These are phyloP conservation scores for Platorchestia sp. DNA, from an alignment of 1,140 invertebrate genomes.

Conservation along the genomic window DNA sequence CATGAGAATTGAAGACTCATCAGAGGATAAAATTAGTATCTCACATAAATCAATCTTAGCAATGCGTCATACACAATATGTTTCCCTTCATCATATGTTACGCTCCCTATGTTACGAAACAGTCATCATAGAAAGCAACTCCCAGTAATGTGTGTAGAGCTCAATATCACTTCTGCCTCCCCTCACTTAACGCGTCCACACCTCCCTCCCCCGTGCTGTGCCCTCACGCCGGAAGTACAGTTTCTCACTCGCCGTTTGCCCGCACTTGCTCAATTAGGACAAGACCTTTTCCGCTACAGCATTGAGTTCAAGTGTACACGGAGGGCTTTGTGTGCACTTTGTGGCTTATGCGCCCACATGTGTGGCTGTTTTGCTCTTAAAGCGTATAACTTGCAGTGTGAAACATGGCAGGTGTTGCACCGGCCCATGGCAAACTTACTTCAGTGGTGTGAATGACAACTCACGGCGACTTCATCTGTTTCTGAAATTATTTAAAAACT, in stretches of 20 bases:
- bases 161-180: neutral
- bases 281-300: neutral
- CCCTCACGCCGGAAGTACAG: constrained; percentile 31
- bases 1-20: too few species aligned
- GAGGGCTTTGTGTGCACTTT: neutral
- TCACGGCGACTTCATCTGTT: neutral
- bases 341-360: neutral
- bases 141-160: neutral
- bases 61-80: too few species aligned
- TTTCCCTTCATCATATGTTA: too few species aligned
- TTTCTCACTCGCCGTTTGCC: neutral
- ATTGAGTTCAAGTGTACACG: neutral
- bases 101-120: too few species aligned
- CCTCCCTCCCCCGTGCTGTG: neutral
- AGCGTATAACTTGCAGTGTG: neutral
- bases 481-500: neutral
- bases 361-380: neutral
- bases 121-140: too few species aligned
- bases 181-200: neutral
- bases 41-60: too few species aligned
- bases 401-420: neutral
- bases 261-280: constrained; percentile 51
- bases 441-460: too few species aligned
- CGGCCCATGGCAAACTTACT: neutral
- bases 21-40: too few species aligned